phyloP scores from a whole-genome alignment of 2,113 vertebrate species.

The Heloderma charlesbogerti region DNA sequence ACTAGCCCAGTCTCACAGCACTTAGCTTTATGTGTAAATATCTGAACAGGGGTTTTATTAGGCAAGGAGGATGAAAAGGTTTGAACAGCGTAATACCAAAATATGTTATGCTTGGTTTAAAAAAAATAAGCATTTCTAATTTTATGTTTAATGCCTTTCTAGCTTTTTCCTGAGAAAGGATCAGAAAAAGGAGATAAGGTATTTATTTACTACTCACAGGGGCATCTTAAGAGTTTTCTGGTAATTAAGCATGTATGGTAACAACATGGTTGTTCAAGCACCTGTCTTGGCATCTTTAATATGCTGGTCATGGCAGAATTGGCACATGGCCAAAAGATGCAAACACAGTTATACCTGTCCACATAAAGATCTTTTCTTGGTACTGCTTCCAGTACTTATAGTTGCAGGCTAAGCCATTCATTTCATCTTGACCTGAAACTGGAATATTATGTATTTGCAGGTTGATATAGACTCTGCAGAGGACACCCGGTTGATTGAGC shows the following conservation, averaged over 20 bases:
- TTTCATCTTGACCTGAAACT: slow-evolving; percentile 8
- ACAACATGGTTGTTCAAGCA: slow-evolving; percentile 11
- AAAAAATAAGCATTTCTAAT: slow-evolving; percentile 6
- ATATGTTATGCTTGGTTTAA: neutral
- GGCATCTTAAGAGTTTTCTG: slow-evolving; percentile 1
- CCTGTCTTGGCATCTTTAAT: neutral
- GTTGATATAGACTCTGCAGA: slow-evolving; percentile 88
- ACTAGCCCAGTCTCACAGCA: neutral
- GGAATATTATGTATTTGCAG: slow-evolving; percentile 73
- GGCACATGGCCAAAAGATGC: neutral
- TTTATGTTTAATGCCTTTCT: slow-evolving; percentile 58
- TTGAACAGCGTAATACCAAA: neutral
- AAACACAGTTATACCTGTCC: neutral
- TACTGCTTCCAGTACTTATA: neutral
- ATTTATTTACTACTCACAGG: slow-evolving; percentile 61
- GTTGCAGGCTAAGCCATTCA: neutral
- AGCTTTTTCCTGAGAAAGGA: slow-evolving; percentile 98
- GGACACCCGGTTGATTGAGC: slow-evolving; percentile 90
- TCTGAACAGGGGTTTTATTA: neutral
- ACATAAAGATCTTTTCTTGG: neutral
- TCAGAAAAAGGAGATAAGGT: slow-evolving; percentile 95
- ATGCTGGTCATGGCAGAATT: neutral
- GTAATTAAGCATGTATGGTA: slow-evolving; percentile 2
- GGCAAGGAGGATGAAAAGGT: neutral
- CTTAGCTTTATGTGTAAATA: neutral